A percentile compares a stretch with the other conserved stretches of the same genome.
These are phyloP conservation scores for Sinelater perroti DNA, from an alignment of 2,888 invertebrate genomes.

Conservation along the genomic window DNA sequence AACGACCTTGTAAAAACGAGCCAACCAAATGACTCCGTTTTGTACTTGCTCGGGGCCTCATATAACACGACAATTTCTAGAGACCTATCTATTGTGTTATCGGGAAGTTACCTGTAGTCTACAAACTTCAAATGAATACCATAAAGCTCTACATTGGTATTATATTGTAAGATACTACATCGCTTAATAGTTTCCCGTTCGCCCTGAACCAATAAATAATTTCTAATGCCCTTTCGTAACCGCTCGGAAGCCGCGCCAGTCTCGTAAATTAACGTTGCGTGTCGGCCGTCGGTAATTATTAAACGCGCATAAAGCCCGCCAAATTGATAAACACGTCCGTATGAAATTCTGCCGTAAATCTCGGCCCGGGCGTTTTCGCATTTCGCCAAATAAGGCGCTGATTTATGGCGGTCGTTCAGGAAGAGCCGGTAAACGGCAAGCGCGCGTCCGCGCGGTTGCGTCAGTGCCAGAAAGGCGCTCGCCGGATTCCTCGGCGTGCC, in stretches of 20 bases:
- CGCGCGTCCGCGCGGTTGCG: background rate
- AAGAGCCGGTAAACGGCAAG: background rate
- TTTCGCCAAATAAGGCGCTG: background rate
- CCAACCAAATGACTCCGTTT: too few relatives aligned
- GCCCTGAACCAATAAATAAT: slow-evolving; percentile 18
- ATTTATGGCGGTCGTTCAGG: background rate
- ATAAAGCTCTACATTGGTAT: too few relatives aligned
- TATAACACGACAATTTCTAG: too few relatives aligned
- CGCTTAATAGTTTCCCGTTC: too few relatives aligned
- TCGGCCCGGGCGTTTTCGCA: background rate
- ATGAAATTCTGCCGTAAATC: background rate
- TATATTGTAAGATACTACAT: too few relatives aligned
- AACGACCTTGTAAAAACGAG: too few relatives aligned
- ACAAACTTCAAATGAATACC: too few relatives aligned
- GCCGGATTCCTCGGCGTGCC: background rate
- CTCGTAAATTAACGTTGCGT: slow-evolving; percentile 4
- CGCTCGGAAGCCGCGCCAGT: slow-evolving; percentile 6
- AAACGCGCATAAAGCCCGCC: slow-evolving; percentile 3
- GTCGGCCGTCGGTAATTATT: slow-evolving; percentile 16
- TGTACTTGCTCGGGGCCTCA: too few relatives aligned
- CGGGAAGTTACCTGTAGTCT: too few relatives aligned
- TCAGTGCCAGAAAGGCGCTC: background rate
- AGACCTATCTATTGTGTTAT: too few relatives aligned
- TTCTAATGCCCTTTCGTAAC: slow-evolving; percentile 12
- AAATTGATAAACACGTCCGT: background rate